Percentiles rank a stretch among this genome's conserved stretches.
phyloP scores from a whole-genome alignment of 2,797 vertebrate species.

The Neomorphus geoffroyi region DNA sequence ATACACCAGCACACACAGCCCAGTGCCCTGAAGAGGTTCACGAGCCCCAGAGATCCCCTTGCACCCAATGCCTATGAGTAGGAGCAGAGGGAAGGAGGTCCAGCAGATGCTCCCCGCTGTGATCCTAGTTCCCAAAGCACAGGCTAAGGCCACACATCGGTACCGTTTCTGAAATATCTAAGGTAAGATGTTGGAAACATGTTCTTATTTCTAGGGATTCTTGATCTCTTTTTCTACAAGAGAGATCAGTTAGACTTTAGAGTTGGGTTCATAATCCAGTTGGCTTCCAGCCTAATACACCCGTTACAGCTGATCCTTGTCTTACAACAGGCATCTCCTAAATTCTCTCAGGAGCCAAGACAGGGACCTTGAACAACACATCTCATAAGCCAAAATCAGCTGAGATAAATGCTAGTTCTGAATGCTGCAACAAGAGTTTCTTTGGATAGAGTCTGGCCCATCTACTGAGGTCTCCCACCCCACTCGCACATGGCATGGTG shows the following conservation, averaged over 20 bases:
- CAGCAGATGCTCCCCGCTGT: neutral
- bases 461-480: neutral
- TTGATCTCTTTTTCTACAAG: neutral
- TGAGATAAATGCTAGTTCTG: neutral
- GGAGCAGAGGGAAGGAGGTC: neutral
- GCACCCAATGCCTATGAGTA: accelerated
- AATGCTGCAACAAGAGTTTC: neutral
- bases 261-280: neutral
- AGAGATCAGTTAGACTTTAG: neutral
- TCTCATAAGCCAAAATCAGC: neutral
- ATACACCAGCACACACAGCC: neutral
- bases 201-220: neutral
- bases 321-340: neutral
- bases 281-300: neutral
- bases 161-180: neutral
- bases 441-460: neutral
- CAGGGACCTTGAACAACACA: neutral
- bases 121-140: neutral
- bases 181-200: neutral
- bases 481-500: accelerated
- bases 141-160: neutral
- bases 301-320: neutral
- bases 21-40: accelerated
- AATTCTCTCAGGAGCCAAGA: neutral
- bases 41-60: neutral